Percentiles rank a stretch among this genome's conserved stretches.
These are phyloP conservation scores for Dinomys branickii DNA, from an alignment of 2,113 vertebrate species.

Conservation along the genomic window DNA sequence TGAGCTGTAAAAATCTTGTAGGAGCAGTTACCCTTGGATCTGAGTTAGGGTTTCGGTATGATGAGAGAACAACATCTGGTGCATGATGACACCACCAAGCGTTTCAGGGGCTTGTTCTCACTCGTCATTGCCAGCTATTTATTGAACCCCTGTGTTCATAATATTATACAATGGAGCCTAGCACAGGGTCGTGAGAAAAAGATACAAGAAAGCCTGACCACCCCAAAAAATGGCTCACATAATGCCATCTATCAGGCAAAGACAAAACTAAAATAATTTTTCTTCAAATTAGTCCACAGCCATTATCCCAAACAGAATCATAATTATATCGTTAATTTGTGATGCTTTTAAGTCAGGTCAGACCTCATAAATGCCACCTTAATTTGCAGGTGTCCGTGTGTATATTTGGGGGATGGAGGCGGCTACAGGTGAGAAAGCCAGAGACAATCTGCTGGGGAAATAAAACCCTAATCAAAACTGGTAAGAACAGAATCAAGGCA, in stretches of 20 bases:
- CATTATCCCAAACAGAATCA: neutral
- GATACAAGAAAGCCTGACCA: neutral
- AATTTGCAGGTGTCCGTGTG: neutral
- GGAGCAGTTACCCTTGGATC: neutral
- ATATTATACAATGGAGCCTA: neutral
- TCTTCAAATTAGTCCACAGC: neutral
- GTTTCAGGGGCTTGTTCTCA: neutral
- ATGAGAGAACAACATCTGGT: neutral
- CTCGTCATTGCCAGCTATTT: slow-evolving; percentile 36
- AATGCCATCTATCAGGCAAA: slow-evolving; percentile 4
- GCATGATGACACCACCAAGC: neutral
- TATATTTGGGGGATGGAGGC: neutral
- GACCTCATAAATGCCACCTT: slow-evolving; percentile 38
- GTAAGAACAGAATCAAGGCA: slow-evolving; percentile 52
- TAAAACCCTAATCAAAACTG: neutral
- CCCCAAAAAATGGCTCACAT: slow-evolving; percentile 39
- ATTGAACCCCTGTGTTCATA: slow-evolving; percentile 43
- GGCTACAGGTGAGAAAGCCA: neutral
- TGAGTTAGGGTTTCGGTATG: neutral
- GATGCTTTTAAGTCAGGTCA: slow-evolving; percentile 36
- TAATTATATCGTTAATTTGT: slow-evolving; percentile 60
- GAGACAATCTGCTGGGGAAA: neutral
- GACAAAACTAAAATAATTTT: slow-evolving; percentile 45
- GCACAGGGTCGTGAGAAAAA: slow-evolving; percentile 33
- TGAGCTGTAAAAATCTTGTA: slow-evolving; percentile 30